A percentile compares a stretch with the other conserved stretches of the same genome.
phyloP scores from a whole-genome alignment of 2,888 invertebrate species.

The Drosophila niveifrons region DNA sequence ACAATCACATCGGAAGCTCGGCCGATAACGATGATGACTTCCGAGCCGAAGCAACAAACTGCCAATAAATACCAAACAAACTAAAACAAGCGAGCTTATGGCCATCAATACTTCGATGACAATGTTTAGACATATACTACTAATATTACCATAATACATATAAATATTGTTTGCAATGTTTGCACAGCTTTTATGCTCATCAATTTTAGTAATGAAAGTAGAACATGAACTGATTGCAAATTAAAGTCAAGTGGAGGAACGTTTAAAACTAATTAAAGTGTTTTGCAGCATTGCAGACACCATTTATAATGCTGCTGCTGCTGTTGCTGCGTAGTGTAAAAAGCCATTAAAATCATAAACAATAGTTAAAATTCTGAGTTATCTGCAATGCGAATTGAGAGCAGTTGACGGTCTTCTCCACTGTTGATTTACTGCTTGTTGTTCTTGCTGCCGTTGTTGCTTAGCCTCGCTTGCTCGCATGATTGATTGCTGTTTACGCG shows the following conservation, averaged over 20 bases:
- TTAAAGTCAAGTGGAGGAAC: not conserved
- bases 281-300: not conserved
- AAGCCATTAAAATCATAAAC: slow-evolving; percentile 13
- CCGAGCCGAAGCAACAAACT: slow-evolving; percentile 20
- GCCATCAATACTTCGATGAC: not conserved
- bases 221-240: not conserved
- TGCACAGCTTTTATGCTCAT: not conserved
- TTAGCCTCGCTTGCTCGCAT: slow-evolving; percentile 31
- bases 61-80: slow-evolving; percentile 10
- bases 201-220: not conserved
- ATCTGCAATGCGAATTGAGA: slow-evolving; percentile 12
- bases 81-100: not conserved
- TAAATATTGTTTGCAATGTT: not conserved
- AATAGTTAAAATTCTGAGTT: slow-evolving; percentile 20
- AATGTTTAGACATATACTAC: not conserved
- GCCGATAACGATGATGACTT: slow-evolving; percentile 58
- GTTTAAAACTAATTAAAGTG: not conserved
- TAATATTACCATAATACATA: not conserved
- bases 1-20: slow-evolving; percentile 55
- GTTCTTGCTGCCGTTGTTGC: slow-evolving; percentile 15
- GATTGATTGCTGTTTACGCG: slow-evolving; percentile 74
- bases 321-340: not conserved
- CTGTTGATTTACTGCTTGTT: slow-evolving; percentile 32
- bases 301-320: not conserved
- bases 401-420: slow-evolving; percentile 12